A percentile compares a stretch with the other conserved stretches of the same genome.
Conservation (phyloP, 2,797 vertebrate genomes). For the Acomys russatus region DNA sequence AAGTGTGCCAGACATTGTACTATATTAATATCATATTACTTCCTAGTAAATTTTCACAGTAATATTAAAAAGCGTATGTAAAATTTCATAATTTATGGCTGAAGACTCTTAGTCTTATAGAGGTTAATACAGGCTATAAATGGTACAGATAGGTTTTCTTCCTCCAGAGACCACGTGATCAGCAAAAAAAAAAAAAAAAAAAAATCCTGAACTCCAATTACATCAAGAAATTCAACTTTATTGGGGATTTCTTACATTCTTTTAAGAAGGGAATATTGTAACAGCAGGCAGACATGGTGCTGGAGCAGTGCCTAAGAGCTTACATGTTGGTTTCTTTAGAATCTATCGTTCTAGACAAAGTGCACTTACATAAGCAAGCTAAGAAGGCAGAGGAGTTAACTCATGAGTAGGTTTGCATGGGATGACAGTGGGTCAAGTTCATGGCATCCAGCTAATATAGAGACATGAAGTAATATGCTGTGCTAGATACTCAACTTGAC, state of each 20-base stretch:
- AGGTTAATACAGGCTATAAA: not conserved
- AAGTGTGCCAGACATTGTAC: not conserved
- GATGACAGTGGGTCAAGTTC: not conserved
- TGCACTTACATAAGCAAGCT: not conserved
- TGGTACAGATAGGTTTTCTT: not conserved
- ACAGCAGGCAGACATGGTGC: not conserved
- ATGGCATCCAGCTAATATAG: not conserved
- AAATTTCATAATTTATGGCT: not conserved
- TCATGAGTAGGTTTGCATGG: not conserved
- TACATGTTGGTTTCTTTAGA: not conserved
- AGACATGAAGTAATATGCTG: not conserved
- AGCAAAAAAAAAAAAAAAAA: too few relatives aligned
- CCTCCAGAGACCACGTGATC: not conserved
- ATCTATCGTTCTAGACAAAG: slow-evolving; percentile 9
- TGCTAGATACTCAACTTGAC: not conserved
- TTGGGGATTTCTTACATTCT: not conserved
- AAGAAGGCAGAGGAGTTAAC: not conserved
- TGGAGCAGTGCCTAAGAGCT: not conserved
- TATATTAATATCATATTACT: not conserved
- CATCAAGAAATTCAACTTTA: not conserved
- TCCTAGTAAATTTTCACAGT: not conserved
- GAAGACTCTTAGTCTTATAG: not conserved
- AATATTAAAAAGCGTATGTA: not conserved
- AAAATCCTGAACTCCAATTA: not conserved
- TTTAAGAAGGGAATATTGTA: not conserved